phyloP scores from a whole-genome alignment of 1,140 invertebrate species.

The Zaprionus inermis region DNA sequence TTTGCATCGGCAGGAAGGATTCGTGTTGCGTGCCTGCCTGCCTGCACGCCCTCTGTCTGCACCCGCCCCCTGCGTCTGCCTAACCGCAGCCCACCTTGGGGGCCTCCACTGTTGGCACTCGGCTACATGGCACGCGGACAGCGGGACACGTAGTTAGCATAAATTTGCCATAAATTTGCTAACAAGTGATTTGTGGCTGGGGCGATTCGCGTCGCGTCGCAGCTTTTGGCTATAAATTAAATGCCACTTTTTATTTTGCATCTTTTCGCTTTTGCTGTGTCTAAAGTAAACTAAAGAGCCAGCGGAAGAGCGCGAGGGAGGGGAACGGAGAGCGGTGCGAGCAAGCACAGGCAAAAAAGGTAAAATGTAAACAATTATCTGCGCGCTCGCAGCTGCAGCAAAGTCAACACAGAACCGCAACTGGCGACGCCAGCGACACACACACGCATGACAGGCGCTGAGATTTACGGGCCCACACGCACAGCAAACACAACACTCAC shows the following conservation, averaged over 20 bases:
- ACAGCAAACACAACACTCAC: conserved; percentile 46
- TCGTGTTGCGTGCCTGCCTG: background rate
- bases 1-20: conserved; percentile 39
- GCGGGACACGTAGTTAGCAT: conserved; percentile 79
- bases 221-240: conserved; percentile 71
- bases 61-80: background rate
- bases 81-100: conserved; percentile 32
- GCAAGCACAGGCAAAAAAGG: conserved; percentile 44
- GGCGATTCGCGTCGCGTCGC: conserved; percentile 20
- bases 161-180: conserved; percentile 82
- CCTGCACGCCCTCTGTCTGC: conserved; percentile 7
- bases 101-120: conserved; percentile 34
- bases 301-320: background rate
- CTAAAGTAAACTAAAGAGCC: conserved; percentile 21
- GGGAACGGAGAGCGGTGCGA: conserved; percentile 7
- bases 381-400: conserved; percentile 64
- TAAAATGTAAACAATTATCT: conserved; percentile 83
- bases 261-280: conserved; percentile 23
- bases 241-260: conserved; percentile 72
- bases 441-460: conserved; percentile 64
- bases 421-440: too few relatives aligned
- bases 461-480: conserved; percentile 66
- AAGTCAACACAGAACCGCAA: conserved; percentile 59
- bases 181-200: conserved; percentile 80
- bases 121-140: conserved; percentile 22